phyloP scores from a whole-genome alignment of 2,797 vertebrate genomes.

The Lepilemur septentrionalis region DNA sequence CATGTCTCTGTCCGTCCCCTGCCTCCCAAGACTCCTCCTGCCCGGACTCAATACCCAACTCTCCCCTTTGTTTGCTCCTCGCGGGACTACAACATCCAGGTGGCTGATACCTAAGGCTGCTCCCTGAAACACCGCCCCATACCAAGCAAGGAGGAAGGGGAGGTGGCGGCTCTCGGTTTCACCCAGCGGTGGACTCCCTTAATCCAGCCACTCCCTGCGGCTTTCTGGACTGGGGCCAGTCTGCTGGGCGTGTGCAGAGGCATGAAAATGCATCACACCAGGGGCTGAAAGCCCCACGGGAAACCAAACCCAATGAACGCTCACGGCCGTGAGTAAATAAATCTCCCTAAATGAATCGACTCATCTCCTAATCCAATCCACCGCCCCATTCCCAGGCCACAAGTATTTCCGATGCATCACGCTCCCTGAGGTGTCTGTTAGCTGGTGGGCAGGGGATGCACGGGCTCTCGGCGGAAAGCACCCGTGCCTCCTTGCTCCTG shows the following conservation, averaged over 20 bases:
- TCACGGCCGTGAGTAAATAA: background rate
- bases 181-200: background rate
- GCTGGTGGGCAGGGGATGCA: background rate
- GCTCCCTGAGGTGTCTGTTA: background rate
- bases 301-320: background rate
- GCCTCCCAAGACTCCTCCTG: background rate
- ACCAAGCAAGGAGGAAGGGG: background rate
- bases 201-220: background rate
- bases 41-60: background rate
- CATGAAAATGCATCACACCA: background rate
- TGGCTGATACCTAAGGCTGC: background rate
- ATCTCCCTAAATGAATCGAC: background rate
- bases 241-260: background rate
- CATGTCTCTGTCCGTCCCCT: background rate
- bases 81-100: background rate
- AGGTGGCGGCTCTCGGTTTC: background rate
- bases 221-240: no score
- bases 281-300: background rate
- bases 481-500: background rate
- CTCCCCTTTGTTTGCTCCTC: background rate
- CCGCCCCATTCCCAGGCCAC: accelerated
- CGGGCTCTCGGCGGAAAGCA: background rate
- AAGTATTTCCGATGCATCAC: background rate
- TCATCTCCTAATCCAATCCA: background rate
- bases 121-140: background rate